Evolutionary conservation across 2,113 vertebrate genomes (phyloP), one percentile per base, ranked within the genome.

Genomic region (Stigmatopora argus): DNA sequence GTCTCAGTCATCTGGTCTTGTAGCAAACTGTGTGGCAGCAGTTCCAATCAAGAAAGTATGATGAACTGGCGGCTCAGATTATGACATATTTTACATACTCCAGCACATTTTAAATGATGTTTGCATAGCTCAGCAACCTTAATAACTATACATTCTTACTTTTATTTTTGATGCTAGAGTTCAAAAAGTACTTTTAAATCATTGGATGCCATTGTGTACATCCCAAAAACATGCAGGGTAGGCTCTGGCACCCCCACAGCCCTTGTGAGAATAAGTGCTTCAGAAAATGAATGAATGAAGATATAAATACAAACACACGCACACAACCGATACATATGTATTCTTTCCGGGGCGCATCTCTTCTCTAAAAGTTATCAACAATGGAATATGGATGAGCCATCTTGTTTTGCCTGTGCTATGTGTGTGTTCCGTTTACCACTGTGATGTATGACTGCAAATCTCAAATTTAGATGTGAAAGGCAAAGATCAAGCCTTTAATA

Each of bases 1-100:
- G 79, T 79, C 82, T 84, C 85, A 31, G 26, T 31, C 3, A 83
- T 85, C 85, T 88, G 85, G 78, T 77, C 70, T 55, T 57, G 72
- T 72, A 67, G 74, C 67, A 48, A 75, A 75, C 78, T 46, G 65
- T 48, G 74, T 78, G 74, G 76, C 75, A 81, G 74, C 75, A 72
- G 58, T 71, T 69, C 74, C 81, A 78, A 79, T 78, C 17, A 18
- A 65, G 70, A 81, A 62, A 67, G 75, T 56, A 67, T 73, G 70
- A 67, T 1, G 78, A 79, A 83, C 78, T 76, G 66, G 65, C 64
- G 64, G 83, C 83, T 78, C 67, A 41, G 44, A 72, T 56, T 64
- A 19, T 45, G 48, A 66, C 51, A 51, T 41, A 63, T 34, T 53
- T 38, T 76, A 67, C 74, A 77, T 58, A 66, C 65, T 57, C 5